Evolutionary conservation across 2,888 invertebrate genomes (phyloP), one percentile per base, ranked within the genome.

Genomic region (Auanema sp.): DNA sequence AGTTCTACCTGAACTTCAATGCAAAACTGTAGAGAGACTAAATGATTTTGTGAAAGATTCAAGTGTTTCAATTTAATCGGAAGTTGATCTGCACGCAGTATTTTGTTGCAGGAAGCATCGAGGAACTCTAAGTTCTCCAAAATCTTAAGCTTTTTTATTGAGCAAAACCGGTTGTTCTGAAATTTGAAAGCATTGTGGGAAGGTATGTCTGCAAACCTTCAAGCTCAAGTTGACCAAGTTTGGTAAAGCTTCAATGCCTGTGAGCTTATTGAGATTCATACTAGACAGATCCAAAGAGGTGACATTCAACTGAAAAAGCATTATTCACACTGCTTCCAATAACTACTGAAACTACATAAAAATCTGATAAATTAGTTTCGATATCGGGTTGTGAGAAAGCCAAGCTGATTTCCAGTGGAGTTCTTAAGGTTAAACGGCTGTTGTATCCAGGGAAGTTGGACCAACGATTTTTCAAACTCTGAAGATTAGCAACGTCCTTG

Each of bases 81-180:
- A 5, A 80, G 60, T 1, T 71, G 72, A 11, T 79, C 79, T 16
- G 79, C 56, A 51, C 77, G 77, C 10, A 64, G 25, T 23, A 79
- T 65, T 47, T 66, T 66, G 58, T 79, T 79, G 24, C 64, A 63
- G 6, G 75, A 75, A 8, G 69, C 64, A 52, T 79, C 79, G 8
- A 79, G 65, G 41, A 71, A 70, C 43, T 58, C 54, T 4, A 79
- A 61, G 40, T 61, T 58, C 4, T 65, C 65, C 3, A 79, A 49
- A 8, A 66, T 59, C 3, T 64, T 60, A 23, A 79, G 58, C 60
- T 77, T 77, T 51, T 76, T 74, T 42, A 78, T 33, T 12, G 70
- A 68, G 14, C 57, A 51, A 10, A 78, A n/a, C 50, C 73, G 74
- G 61, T 79, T 79, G n/a, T 69, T 64, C 14, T 76, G 64, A 42